Percentiles rank a stretch among this genome's conserved stretches.
Conservation (phyloP, 2,888 invertebrate species). For the Drosophila vallismaia region DNA sequence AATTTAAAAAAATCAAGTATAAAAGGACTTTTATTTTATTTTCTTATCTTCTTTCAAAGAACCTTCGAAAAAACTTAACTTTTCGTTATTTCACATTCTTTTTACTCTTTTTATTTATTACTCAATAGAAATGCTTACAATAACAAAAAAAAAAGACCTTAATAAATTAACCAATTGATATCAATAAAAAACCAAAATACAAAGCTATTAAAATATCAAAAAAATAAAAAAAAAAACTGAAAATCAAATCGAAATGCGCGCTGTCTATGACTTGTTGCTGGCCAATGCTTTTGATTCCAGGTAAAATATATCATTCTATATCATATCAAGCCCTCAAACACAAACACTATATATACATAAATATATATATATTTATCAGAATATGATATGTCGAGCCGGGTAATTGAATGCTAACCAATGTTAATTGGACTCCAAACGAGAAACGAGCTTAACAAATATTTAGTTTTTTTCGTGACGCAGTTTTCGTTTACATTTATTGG, state of each 20-base stretch:
- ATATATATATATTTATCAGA: conserved; percentile 7
- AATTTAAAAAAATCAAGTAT: too few relatives aligned
- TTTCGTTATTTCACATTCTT: conserved; percentile 2
- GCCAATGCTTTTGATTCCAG: conserved; percentile 77
- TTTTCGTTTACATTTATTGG: conserved; percentile 13
- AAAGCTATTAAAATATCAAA: conserved; percentile 4
- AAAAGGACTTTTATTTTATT: too few relatives aligned
- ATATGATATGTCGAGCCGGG: conserved; percentile 29
- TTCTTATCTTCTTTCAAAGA: too few relatives aligned
- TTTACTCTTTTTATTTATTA: conserved; percentile 4
- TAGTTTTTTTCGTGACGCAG: conserved; percentile 23
- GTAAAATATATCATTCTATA: conserved; percentile 50
- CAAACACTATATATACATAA: not conserved
- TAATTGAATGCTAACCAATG: conserved; percentile 41
- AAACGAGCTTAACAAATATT: conserved; percentile 32
- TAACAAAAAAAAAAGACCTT: conserved; percentile 6
- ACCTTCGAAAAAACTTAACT: not conserved
- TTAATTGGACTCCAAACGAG: conserved; percentile 42
- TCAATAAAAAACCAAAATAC: conserved; percentile 47
- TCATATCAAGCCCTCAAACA: conserved; percentile 4
- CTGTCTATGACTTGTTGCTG: conserved; percentile 73
- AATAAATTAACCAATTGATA: conserved; percentile 54
- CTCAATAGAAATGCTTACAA: conserved; percentile 37
- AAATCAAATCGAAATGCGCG: conserved; percentile 66
- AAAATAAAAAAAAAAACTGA: conserved; percentile 21